These are phyloP conservation scores for Ricordea florida DNA, from an alignment of 92 coral and sea anemone genomes.

Conservation along the genomic window DNA sequence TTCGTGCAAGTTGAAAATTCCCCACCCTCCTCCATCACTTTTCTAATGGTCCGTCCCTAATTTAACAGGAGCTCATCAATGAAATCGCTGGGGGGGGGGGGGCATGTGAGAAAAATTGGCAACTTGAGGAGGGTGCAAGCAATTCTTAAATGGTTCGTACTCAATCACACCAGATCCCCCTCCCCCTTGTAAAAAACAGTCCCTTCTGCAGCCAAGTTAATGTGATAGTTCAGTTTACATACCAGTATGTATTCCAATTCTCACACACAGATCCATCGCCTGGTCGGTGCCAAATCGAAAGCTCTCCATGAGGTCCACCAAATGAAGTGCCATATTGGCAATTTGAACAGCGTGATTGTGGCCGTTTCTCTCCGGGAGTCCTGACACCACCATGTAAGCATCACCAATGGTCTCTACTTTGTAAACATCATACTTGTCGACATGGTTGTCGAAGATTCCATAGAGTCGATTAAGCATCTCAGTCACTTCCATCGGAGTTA, in stretches of 20 bases:
- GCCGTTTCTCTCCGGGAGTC: constrained; percentile 40
- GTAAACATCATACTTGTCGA: constrained; percentile 80
- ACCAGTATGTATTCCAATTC: constrained; percentile 61
- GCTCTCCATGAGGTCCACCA: constrained; percentile 27
- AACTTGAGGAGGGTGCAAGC: no score
- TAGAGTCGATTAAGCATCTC: constrained; percentile 67
- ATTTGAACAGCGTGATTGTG: constrained; percentile 43
- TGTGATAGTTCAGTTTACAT: not conserved
- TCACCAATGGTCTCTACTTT: constrained; percentile 86
- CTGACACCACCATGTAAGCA: constrained; percentile 80
- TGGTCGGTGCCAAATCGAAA: constrained; percentile 5
- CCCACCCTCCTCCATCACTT: no score
- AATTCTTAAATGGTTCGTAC: no score
- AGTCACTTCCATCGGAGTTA: constrained; percentile 69
- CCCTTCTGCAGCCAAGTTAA: no score
- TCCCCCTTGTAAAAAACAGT: no score
- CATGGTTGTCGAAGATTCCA: constrained; percentile 66
- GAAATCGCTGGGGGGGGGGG: no score
- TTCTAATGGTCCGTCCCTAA: no score
- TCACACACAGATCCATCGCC: constrained; percentile 11
- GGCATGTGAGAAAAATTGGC: no score
- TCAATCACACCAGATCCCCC: no score
- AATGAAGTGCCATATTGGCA: constrained; percentile 40
- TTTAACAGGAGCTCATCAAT: no score
- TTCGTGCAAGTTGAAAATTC: no score